Percentiles rank a stretch among this genome's conserved stretches.
Evolutionary conservation across 2,113 vertebrate genomes (phyloP).

Genomic region (Myotis yumanensis): DNA sequence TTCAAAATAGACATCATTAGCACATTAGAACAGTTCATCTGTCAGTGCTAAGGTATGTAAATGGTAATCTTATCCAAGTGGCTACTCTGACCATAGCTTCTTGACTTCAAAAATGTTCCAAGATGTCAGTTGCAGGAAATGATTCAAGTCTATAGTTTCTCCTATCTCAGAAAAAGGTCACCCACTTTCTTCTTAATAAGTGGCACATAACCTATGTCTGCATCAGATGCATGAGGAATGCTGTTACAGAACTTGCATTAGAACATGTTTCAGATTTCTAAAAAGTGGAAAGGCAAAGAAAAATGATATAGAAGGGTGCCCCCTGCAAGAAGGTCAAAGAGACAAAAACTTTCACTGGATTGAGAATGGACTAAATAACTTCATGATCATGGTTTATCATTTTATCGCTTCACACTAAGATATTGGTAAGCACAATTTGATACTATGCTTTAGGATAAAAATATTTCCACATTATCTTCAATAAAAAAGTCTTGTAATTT

Average conservation of each 20-base stretch:
- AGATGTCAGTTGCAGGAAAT: not conserved
- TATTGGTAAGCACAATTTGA: not conserved
- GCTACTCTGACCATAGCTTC: not conserved
- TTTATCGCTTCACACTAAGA: not conserved
- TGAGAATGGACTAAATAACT: not conserved
- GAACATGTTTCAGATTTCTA: not conserved
- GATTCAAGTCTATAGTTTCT: not conserved
- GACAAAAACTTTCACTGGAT: not conserved
- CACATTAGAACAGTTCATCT: not conserved
- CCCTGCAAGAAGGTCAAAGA: not conserved
- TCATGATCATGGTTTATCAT: not conserved
- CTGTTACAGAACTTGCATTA: not conserved
- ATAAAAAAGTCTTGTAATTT: not conserved
- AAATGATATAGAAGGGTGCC: not conserved
- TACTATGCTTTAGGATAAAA: not conserved
- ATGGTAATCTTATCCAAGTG: not conserved
- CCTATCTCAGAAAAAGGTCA: not conserved
- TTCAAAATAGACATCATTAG: not conserved
- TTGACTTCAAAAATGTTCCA: not conserved
- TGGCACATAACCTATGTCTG: not conserved
- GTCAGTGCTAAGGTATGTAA: not conserved
- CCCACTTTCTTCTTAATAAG: constrained; percentile 21
- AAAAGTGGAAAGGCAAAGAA: not conserved
- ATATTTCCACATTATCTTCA: not conserved
- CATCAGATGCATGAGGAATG: not conserved